phyloP scores from a whole-genome alignment of 2,797 vertebrate species.

The Busarellus nigricollis region DNA sequence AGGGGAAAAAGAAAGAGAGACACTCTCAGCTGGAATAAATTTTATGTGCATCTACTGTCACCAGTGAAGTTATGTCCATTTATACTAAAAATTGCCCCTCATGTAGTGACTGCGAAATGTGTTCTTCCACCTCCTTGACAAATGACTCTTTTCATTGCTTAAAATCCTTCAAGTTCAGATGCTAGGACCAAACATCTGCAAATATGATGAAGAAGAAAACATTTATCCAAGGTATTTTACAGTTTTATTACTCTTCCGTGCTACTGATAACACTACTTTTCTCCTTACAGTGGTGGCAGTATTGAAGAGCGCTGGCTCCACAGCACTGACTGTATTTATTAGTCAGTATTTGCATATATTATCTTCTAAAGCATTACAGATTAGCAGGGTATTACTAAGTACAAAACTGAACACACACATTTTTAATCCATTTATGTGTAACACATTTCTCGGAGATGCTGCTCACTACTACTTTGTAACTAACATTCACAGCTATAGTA shows the following conservation, averaged over 20 bases:
- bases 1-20: background rate
- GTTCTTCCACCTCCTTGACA: background rate
- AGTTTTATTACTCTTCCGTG: background rate
- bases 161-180: background rate
- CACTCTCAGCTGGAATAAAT: background rate
- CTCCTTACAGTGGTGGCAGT: background rate
- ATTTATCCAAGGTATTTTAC: background rate
- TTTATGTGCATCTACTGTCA: background rate
- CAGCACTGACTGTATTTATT: background rate
- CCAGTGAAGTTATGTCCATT: background rate
- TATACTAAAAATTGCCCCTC: background rate
- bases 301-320: background rate
- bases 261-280: background rate
- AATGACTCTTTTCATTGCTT: background rate
- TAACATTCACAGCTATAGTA: background rate
- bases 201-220: background rate
- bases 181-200: background rate
- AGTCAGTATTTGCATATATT: background rate
- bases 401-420: background rate
- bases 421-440: conserved; percentile 34
- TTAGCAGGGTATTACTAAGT: background rate
- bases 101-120: background rate
- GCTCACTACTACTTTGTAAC: conserved; percentile 27
- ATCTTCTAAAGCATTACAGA: conserved; percentile 19
- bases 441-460: conserved; percentile 21